phyloP scores from a whole-genome alignment of 2,113 vertebrate genomes.

The Romanogobio albipinnatus region DNA sequence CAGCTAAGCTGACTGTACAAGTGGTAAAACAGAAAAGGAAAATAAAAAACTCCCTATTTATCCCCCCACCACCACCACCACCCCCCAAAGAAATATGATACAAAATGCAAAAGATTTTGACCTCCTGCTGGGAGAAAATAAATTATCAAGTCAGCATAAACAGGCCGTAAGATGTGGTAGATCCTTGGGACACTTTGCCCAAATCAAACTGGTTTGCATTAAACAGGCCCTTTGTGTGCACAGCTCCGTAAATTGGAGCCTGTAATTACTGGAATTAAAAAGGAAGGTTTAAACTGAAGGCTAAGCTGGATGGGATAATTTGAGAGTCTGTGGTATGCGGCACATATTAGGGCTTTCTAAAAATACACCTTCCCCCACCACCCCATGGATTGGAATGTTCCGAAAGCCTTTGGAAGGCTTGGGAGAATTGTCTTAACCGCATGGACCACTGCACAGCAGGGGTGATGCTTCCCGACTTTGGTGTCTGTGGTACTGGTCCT shows the following conservation, averaged over 20 bases:
- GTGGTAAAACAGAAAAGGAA: slow-evolving; percentile 43
- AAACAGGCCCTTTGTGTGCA: slow-evolving; percentile 84
- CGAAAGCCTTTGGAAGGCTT: slow-evolving; percentile 78
- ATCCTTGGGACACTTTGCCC: slow-evolving; percentile 80
- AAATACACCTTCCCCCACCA: slow-evolving; percentile 79
- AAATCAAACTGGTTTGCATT: slow-evolving; percentile 86
- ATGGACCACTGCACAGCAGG: slow-evolving; percentile 68
- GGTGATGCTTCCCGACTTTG: slow-evolving; percentile 64
- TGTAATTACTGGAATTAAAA: slow-evolving; percentile 89
- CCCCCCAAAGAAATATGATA: slow-evolving; percentile 68
- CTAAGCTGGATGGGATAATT: slow-evolving; percentile 86
- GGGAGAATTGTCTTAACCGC: slow-evolving; percentile 72
- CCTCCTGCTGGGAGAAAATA: slow-evolving; percentile 74
- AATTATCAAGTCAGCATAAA: slow-evolving; percentile 83
- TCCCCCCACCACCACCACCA: slow-evolving; percentile 54
- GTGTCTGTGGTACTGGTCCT: slow-evolving; percentile 57
- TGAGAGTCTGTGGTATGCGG: slow-evolving; percentile 86
- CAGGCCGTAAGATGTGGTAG: slow-evolving; percentile 79
- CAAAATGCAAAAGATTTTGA: slow-evolving; percentile 69
- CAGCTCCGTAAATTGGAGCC: slow-evolving; percentile 82
- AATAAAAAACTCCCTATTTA: slow-evolving; percentile 62
- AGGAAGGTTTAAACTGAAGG: slow-evolving; percentile 85
- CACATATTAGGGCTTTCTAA: slow-evolving; percentile 86
- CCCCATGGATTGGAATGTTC: slow-evolving; percentile 82
- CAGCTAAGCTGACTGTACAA: slow-evolving; percentile 58